Evolutionary conservation across 2,888 invertebrate genomes (phyloP).

Genomic region (Aquatica leii): DNA sequence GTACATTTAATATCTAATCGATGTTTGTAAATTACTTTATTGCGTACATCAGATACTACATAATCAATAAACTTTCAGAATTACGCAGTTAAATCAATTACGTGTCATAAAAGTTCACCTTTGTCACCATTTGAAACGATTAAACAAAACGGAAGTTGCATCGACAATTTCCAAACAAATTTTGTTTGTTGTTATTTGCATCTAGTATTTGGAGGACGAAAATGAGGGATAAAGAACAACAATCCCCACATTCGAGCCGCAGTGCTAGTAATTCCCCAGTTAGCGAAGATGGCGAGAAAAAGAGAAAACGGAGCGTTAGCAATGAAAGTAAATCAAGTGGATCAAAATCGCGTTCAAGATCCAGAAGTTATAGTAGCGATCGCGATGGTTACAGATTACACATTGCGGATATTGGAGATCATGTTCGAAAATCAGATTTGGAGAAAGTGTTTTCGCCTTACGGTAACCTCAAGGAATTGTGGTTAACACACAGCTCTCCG

Average conservation of each 20-base stretch:
- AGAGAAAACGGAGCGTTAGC: conserved; percentile 43
- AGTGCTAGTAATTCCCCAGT: conserved; percentile 54
- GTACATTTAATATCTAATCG: background rate
- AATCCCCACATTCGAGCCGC: conserved; percentile 48
- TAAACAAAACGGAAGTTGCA: background rate
- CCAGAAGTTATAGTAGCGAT: conserved; percentile 56
- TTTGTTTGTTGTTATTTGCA: conserved; percentile 1
- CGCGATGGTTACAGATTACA: conserved; percentile 62
- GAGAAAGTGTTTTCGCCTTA: conserved; percentile 65
- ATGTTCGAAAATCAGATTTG: conserved; percentile 63
- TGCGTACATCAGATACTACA: background rate
- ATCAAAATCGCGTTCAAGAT: conserved; percentile 56
- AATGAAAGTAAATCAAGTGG: conserved; percentile 51
- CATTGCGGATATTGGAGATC: conserved; percentile 65
- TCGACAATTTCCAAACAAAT: background rate
- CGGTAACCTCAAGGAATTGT: conserved; percentile 65
- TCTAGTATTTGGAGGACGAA: no score
- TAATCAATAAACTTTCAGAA: background rate
- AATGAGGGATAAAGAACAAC: conserved; percentile 54
- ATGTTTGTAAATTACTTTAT: background rate
- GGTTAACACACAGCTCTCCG: conserved; percentile 68
- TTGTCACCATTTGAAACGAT: conserved; percentile 2
- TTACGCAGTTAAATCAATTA: background rate
- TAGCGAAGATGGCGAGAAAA: conserved; percentile 48
- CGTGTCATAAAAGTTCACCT: background rate